These are phyloP conservation scores for Catocala fraxini DNA, from an alignment of 2,888 invertebrate species.

Conservation along the genomic window DNA sequence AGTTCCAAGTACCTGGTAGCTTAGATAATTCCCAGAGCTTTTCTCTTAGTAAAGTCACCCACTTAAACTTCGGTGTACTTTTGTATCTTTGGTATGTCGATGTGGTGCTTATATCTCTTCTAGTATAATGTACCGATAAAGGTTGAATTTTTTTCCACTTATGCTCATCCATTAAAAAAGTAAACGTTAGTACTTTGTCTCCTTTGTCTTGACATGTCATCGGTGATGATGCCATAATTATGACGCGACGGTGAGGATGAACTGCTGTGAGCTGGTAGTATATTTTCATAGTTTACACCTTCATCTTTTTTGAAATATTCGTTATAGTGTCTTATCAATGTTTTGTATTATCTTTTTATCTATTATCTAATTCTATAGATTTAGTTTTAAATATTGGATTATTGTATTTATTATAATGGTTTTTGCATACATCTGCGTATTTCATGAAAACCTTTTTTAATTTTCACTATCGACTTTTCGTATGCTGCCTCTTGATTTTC, in stretches of 20 bases:
- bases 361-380: slow-evolving; percentile 31
- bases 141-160: slow-evolving; percentile 34
- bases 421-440: slow-evolving; percentile 34
- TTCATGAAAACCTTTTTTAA: slow-evolving; percentile 30
- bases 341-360: too few species aligned
- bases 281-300: slow-evolving; percentile 19
- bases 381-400: slow-evolving; percentile 34
- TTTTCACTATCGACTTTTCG: slow-evolving; percentile 30
- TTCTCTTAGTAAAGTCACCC: slow-evolving; percentile 30
- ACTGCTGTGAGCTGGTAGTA: slow-evolving; percentile 17
- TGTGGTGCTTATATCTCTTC: slow-evolving; percentile 30
- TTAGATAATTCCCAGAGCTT: slow-evolving; percentile 31
- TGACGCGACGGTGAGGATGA: slow-evolving; percentile 34
- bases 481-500: slow-evolving; percentile 26
- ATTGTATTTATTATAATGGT: slow-evolving; percentile 32
- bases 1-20: slow-evolving; percentile 32
- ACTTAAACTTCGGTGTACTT: slow-evolving; percentile 31
- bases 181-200: slow-evolving; percentile 30
- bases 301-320: slow-evolving; percentile 31
- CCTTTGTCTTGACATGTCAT: slow-evolving; percentile 32
- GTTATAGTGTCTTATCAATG: slow-evolving; percentile 32
- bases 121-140: slow-evolving; percentile 30
- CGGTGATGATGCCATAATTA: slow-evolving; percentile 28
- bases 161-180: slow-evolving; percentile 32
- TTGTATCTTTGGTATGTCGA: slow-evolving; percentile 32